Evolutionary conservation across 2,113 vertebrate species (phyloP).

Genomic region (Pygathrix nemaeus): DNA sequence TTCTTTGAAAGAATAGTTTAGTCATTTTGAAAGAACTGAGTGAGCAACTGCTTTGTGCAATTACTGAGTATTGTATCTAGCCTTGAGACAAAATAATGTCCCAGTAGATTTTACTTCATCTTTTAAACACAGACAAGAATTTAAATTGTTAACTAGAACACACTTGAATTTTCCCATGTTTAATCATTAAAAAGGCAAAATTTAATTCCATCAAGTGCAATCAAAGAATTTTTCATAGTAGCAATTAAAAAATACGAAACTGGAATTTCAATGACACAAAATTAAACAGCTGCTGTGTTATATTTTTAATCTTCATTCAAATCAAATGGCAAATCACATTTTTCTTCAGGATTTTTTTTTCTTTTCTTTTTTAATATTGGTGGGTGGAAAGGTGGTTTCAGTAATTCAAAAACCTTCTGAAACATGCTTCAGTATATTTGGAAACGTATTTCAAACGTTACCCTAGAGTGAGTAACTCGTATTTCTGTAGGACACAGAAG

Average conservation of each 20-base stretch:
- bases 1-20: constrained; percentile 44
- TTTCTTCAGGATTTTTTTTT: constrained; percentile 28
- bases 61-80: constrained; percentile 52
- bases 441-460: constrained; percentile 57
- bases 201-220: constrained; percentile 86
- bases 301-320: constrained; percentile 83
- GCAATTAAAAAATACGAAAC: constrained; percentile 84
- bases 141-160: constrained; percentile 82
- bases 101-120: constrained; percentile 61
- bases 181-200: constrained; percentile 85
- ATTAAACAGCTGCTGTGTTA: constrained; percentile 80
- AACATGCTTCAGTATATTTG: constrained; percentile 32
- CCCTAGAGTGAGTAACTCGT: neutral
- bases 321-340: constrained; percentile 79
- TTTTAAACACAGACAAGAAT: constrained; percentile 76
- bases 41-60: constrained; percentile 20
- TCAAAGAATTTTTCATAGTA: constrained; percentile 83
- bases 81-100: constrained; percentile 66
- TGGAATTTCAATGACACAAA: constrained; percentile 76
- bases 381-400: constrained; percentile 47
- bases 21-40: constrained; percentile 39
- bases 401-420: constrained; percentile 68
- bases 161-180: constrained; percentile 79
- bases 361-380: constrained; percentile 37
- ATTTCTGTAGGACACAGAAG: constrained; percentile 48